Conservation (phyloP, 2,113 vertebrate genomes). For the Stictonetta naevosa region DNA sequence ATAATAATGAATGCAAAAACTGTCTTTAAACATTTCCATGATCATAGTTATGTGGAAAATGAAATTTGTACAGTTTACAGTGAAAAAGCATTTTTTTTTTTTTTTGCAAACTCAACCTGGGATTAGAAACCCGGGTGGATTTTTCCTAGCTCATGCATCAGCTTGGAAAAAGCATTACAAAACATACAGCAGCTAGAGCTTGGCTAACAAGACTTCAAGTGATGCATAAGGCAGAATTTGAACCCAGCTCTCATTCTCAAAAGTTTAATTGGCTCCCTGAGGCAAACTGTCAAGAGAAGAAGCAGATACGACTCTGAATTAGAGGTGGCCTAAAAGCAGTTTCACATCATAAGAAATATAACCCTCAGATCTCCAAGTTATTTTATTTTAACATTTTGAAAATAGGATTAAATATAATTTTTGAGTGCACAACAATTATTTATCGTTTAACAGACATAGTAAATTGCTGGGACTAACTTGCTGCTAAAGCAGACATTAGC, state of each 20-base stretch:
- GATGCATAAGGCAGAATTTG: slow-evolving; percentile 3
- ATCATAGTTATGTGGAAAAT: neutral
- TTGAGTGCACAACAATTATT: neutral
- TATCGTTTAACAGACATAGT: neutral
- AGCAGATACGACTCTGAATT: neutral
- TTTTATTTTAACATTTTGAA: neutral
- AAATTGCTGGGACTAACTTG: neutral
- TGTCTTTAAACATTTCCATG: neutral
- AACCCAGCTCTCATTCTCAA: neutral
- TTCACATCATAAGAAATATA: neutral
- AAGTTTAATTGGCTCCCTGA: slow-evolving; percentile 60
- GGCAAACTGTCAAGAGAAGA: slow-evolving; percentile 31
- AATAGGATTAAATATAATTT: neutral
- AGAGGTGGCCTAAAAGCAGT: slow-evolving; percentile 25
- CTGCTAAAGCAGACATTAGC: accelerated
- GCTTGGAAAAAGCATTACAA: neutral
- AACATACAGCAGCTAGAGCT: neutral
- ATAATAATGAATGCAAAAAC: neutral
- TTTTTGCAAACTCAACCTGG: neutral
- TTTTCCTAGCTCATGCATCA: slow-evolving; percentile 13
- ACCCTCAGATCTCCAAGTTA: neutral
- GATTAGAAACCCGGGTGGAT: neutral
- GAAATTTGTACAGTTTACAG: neutral
- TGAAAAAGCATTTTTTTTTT: neutral
- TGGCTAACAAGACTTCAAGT: slow-evolving; percentile 30